phyloP scores from a whole-genome alignment of 2,113 vertebrate species.

The Propithecus coquereli region DNA sequence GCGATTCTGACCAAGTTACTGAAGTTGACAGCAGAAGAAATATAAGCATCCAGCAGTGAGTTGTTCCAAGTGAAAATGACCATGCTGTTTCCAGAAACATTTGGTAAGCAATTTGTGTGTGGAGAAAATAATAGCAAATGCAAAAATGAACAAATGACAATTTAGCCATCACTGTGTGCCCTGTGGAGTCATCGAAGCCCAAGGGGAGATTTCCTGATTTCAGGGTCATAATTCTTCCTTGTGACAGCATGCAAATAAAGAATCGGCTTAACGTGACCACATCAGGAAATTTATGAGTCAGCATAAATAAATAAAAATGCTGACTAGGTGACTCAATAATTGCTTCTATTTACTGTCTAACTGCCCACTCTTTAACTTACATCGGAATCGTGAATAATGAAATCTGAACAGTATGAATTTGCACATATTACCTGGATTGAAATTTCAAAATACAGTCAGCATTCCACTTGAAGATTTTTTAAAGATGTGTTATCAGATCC shows the following conservation, averaged over 20 bases:
- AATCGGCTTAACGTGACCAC: neutral
- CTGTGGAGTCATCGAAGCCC: constrained; percentile 6
- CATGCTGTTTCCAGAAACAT: constrained; percentile 37
- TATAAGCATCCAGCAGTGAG: neutral
- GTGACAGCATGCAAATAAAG: constrained; percentile 15
- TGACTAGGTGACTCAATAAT: constrained; percentile 38
- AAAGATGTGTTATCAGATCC: neutral
- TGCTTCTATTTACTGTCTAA: constrained; percentile 44
- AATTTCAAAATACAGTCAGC: constrained; percentile 23
- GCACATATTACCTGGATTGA: neutral
- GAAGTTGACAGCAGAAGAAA: constrained; percentile 50
- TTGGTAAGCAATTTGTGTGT: constrained; percentile 39
- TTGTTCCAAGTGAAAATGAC: constrained; percentile 47
- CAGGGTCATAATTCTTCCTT: neutral
- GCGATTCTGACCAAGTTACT: constrained; percentile 40
- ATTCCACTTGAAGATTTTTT: neutral
- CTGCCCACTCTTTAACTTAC: constrained; percentile 8
- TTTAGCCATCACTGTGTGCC: neutral
- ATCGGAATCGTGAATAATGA: constrained; percentile 26
- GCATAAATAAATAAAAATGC: constrained; percentile 53
- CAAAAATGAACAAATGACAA: constrained; percentile 52
- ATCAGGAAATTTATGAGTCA: constrained; percentile 33
- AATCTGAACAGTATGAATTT: neutral
- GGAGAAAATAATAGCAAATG: constrained; percentile 29
- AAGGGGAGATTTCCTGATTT: constrained; percentile 3